A percentile compares a stretch with the other conserved stretches of the same genome.
phyloP scores from a whole-genome alignment of 2,797 vertebrate genomes.

The Huso huso region DNA sequence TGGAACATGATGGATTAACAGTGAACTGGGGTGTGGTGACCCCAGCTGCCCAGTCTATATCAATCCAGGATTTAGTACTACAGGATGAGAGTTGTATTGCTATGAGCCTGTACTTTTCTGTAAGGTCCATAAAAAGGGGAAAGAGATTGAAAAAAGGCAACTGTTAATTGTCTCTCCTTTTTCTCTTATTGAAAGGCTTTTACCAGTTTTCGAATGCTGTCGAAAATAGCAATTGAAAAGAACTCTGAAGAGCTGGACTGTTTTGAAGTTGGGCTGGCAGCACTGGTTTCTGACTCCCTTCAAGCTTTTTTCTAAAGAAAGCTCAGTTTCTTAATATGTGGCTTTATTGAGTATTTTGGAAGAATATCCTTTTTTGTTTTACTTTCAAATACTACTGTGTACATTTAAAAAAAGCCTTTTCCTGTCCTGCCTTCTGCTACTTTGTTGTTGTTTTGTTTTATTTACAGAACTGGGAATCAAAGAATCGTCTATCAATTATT shows the following conservation, averaged over 20 bases:
- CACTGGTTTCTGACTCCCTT: too few relatives aligned
- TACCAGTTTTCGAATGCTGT: not conserved
- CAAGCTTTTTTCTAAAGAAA: too few relatives aligned
- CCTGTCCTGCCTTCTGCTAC: conserved; percentile 18
- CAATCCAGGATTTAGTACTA: not conserved
- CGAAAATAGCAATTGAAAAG: too few relatives aligned
- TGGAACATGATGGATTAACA: not conserved
- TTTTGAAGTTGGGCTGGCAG: too few relatives aligned
- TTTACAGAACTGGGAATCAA: too few relatives aligned
- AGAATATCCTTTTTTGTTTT: conserved; percentile 24
- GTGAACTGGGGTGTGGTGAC: not conserved
- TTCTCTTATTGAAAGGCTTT: not conserved
- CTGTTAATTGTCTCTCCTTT: not conserved
- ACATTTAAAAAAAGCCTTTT: conserved; percentile 26
- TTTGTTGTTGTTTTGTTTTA: conserved; percentile 23
- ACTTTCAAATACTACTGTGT: conserved; percentile 21
- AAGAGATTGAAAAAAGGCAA: conserved; percentile 29
- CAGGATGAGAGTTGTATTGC: not conserved
- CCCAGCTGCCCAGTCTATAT: not conserved
- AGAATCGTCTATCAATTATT: too few relatives aligned
- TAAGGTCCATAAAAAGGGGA: not conserved
- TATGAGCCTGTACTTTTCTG: not conserved
- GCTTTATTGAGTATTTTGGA: conserved; percentile 35
- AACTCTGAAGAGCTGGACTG: too few relatives aligned
- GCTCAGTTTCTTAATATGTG: conserved; percentile 3